Evolutionary conservation across 2,113 vertebrate genomes (phyloP).

Genomic region (Daphoenositta chrysoptera): DNA sequence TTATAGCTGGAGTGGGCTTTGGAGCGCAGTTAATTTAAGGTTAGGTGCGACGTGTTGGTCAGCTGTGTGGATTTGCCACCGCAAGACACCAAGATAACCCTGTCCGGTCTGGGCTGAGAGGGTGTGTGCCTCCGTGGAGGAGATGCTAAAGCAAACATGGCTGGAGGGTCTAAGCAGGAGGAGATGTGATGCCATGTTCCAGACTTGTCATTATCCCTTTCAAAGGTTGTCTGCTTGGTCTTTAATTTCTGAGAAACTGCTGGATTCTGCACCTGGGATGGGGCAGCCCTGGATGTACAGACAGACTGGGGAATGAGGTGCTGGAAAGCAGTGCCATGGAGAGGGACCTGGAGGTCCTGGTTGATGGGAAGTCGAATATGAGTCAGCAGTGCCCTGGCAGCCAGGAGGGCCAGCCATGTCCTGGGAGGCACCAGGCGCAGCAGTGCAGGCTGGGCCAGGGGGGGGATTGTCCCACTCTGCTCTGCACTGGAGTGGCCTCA

Average conservation of each 20-base stretch:
- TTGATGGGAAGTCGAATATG: not conserved
- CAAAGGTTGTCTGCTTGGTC: not conserved
- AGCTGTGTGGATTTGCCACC: not conserved
- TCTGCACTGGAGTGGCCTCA: fast-evolving
- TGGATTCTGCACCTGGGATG: not conserved
- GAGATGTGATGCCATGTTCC: not conserved
- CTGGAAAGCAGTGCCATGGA: not conserved
- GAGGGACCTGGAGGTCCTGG: not conserved
- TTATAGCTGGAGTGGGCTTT: not conserved
- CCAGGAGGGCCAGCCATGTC: not conserved
- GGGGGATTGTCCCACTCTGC: not conserved
- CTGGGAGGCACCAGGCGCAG: not conserved
- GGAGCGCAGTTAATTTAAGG: not conserved
- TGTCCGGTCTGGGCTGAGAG: not conserved
- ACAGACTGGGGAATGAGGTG: not conserved
- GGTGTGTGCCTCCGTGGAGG: not conserved
- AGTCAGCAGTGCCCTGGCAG: not conserved
- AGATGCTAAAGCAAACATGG: not conserved
- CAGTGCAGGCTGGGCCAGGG: not conserved
- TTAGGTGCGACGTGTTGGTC: not conserved
- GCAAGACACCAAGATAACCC: not conserved
- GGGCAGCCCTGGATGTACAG: not conserved
- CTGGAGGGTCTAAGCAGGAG: not conserved
- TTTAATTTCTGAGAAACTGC: not conserved
- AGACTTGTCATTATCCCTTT: not conserved